Evolutionary conservation across 1,140 invertebrate genomes (phyloP), one percentile per base, ranked within the genome.

Genomic region (Bombus vancouverensis): DNA sequence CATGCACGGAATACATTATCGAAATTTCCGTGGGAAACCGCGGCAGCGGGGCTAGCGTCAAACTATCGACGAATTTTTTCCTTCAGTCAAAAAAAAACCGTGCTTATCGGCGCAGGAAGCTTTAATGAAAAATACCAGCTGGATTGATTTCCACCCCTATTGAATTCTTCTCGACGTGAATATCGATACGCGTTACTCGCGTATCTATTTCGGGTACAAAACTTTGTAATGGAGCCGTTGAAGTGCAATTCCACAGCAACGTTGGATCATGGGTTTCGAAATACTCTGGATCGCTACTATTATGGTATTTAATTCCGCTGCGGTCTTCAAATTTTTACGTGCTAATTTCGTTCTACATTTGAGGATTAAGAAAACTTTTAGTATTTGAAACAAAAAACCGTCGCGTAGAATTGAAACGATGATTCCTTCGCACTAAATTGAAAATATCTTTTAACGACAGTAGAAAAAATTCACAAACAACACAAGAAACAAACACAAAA

Each of bases 11-110:
- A 53, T 53, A 53, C 47, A 53, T 53, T 53, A 53, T 53, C 47
- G 47, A 71, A 84, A 84, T 78, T 84, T 78, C 59, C 39, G 53
- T 37, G 47, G 47, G 28, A 70, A 34, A 71, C 82, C 82, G 13
- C 82, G 44, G 34, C n/a, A 53, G 10, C 28, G 32, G 2, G 5
- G 13, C 12, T 53, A 37, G 12, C 47, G 65, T 83, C 47, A 70
- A 83, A 57, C 82, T 70, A 57, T 78, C 47, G 66, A 44, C 25
- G 75, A 84, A 47, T 84, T 79, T 22, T 53, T 53, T 22, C 10
- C 37, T 18, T 25, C 15, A 8, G 6, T 15, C 1, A 0, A 12
- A 8, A 18, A 37, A 72, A 73, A 10, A 4, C 28, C 12, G 6
- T 5, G 28, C 10, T 59, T 39, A 77, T 57, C 34, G 18, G 39